phyloP scores from a whole-genome alignment of 2,113 vertebrate species.

The Lycocorax pyrrhopterus region DNA sequence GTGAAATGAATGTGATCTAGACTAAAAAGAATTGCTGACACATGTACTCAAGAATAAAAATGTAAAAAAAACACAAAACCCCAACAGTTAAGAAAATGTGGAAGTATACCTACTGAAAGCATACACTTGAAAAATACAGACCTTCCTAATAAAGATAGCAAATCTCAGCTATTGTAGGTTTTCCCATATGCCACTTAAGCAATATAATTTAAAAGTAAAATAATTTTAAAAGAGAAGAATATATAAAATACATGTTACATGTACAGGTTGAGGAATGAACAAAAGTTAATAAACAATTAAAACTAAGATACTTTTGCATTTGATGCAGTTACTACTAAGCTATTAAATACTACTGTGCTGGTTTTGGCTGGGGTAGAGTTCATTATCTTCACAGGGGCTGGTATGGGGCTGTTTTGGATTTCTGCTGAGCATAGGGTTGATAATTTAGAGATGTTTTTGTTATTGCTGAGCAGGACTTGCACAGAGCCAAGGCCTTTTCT shows the following conservation, averaged over 20 bases:
- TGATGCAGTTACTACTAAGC: background rate
- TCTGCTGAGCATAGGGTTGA: background rate
- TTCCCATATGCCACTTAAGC: background rate
- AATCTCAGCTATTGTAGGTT: background rate
- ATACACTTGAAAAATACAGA: background rate
- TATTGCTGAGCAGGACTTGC: background rate
- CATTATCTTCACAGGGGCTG: background rate
- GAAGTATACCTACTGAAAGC: background rate
- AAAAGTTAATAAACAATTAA: background rate
- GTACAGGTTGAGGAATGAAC: background rate
- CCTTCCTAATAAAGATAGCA: background rate
- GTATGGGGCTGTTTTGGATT: background rate
- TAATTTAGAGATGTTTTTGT: background rate
- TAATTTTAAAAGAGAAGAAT: background rate
- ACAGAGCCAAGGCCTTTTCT: background rate
- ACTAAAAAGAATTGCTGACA: background rate
- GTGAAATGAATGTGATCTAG: background rate
- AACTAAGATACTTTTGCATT: background rate
- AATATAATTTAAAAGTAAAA: background rate
- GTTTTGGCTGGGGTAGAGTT: background rate
- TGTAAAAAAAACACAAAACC: background rate
- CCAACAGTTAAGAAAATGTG: background rate
- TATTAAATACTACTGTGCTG: background rate
- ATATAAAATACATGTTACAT: background rate
- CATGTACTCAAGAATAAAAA: background rate